phyloP scores from a whole-genome alignment of 2,113 vertebrate species.

The Mohoua ochrocephala region DNA sequence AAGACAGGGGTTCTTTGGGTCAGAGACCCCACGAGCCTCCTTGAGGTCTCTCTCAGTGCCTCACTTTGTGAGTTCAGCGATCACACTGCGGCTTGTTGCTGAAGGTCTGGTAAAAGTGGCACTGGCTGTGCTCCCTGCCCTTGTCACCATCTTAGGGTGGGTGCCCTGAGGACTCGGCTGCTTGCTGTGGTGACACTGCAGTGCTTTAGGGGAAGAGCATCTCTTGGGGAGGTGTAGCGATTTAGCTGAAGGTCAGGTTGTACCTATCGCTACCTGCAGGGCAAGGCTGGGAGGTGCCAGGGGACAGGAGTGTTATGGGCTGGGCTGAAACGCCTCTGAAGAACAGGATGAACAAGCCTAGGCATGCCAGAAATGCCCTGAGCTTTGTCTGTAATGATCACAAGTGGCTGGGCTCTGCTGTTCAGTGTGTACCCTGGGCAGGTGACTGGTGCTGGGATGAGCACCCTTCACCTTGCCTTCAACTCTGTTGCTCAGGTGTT shows the following conservation, averaged over 20 bases:
- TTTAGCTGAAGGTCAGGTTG: neutral
- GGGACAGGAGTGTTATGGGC: neutral
- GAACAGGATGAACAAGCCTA: neutral
- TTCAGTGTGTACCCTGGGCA: neutral
- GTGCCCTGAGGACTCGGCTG: neutral
- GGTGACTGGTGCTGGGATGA: neutral
- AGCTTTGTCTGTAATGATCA: neutral
- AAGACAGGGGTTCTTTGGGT: neutral
- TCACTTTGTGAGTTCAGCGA: neutral
- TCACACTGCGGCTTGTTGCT: neutral
- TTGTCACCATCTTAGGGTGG: neutral
- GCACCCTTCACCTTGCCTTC: neutral
- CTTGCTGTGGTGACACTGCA: neutral
- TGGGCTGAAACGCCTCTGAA: neutral
- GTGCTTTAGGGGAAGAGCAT: neutral
- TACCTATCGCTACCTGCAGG: neutral
- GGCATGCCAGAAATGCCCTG: neutral
- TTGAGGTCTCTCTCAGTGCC: neutral
- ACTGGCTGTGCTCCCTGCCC: neutral
- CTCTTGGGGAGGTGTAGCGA: fast-evolving
- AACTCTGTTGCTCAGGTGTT: neutral
- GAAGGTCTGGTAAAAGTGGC: neutral
- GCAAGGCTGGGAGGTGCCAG: neutral
- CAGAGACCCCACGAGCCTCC: neutral
- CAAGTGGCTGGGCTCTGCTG: neutral